phyloP scores from a whole-genome alignment of 1,140 invertebrate species.

The Drosophila pallidifrons region DNA sequence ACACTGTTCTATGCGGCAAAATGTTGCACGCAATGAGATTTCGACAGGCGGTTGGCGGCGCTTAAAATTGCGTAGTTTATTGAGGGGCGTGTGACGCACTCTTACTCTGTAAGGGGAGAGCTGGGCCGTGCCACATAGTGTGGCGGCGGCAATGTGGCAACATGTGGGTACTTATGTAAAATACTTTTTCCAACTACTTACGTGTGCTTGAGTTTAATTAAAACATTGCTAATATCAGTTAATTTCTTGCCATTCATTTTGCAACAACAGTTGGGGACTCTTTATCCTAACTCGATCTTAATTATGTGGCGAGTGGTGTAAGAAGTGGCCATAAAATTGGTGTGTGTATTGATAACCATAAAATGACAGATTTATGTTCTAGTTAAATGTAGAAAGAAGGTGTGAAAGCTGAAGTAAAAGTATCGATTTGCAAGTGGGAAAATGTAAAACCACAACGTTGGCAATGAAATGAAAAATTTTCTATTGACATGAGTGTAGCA shows the following conservation, averaged over 20 bases:
- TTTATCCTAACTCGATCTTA: constrained; percentile 52
- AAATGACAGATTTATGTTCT: constrained; percentile 11
- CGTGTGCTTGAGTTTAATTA: constrained; percentile 68
- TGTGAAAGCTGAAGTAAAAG: neutral
- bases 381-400: neutral
- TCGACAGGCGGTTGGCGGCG: constrained; percentile 65
- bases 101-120: neutral
- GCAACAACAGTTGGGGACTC: neutral
- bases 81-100: constrained; percentile 1
- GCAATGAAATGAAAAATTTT: no score
- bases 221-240: constrained; percentile 77
- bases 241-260: constrained; percentile 69
- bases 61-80: constrained; percentile 78
- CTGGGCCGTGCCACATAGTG: constrained; percentile 28
- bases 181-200: constrained; percentile 63
- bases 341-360: constrained; percentile 19
- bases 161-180: constrained; percentile 79
- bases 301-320: constrained; percentile 49
- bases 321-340: constrained; percentile 28
- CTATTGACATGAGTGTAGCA: no score
- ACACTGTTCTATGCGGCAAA: constrained; percentile 39
- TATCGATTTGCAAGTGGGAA: no score
- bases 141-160: constrained; percentile 66
- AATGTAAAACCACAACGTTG: no score
- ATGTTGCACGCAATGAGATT: constrained; percentile 63